Conservation (phyloP, 2,888 invertebrate species). For the Entomobrya proxima region DNA sequence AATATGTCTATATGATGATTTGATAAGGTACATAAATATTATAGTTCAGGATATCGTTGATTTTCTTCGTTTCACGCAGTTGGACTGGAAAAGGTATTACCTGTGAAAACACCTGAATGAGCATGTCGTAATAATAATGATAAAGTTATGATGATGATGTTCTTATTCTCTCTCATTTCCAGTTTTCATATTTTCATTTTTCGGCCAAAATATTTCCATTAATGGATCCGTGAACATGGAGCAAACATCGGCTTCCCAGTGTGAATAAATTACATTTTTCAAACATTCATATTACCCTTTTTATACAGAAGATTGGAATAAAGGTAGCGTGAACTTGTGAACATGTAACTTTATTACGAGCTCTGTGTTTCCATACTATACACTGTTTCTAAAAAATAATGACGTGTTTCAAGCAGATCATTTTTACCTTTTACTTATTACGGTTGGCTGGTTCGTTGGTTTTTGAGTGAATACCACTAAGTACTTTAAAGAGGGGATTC, state of each 20-base stretch:
- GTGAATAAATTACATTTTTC: conserved; percentile 65
- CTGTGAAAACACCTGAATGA: conserved; percentile 30
- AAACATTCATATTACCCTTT: conserved; percentile 41
- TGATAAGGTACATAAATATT: too few relatives aligned
- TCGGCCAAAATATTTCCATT: conserved; percentile 65
- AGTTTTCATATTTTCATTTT: conserved; percentile 49
- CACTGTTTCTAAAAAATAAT: conserved; percentile 11
- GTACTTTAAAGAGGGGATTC: conserved; percentile 15
- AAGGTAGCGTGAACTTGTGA: conserved; percentile 16
- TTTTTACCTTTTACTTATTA: conserved; percentile 46
- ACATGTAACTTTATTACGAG: conserved; percentile 2
- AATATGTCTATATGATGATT: neutral
- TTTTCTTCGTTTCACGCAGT: neutral
- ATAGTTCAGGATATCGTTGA: neutral
- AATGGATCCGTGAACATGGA: conserved; percentile 50
- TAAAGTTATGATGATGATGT: conserved; percentile 34
- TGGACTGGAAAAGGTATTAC: neutral
- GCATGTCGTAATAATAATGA: conserved; percentile 41
- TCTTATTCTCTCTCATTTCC: conserved; percentile 6
- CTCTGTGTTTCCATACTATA: neutral
- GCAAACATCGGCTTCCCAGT: conserved; percentile 52
- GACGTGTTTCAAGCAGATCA: conserved; percentile 46
- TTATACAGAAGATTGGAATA: neutral
- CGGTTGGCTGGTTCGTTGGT: neutral
- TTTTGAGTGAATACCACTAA: conserved; percentile 16